These are phyloP conservation scores for Wasmannia auropunctata DNA, from an alignment of 1,140 invertebrate genomes.

Conservation along the genomic window DNA sequence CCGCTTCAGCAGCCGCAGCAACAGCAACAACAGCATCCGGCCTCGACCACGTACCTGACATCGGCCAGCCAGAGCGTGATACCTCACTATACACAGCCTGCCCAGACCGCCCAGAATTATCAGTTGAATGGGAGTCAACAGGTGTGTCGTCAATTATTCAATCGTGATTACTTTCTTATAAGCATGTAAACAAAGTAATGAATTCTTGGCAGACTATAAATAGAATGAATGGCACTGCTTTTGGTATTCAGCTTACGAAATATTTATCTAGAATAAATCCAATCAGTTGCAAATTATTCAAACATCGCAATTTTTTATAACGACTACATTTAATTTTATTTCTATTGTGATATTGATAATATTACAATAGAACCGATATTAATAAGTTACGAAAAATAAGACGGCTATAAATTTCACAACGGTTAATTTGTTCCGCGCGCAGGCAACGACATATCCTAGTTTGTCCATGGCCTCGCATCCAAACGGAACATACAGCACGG, in stretches of 20 bases:
- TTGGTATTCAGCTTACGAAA: neutral
- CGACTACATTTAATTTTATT: neutral
- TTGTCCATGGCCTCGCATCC: slow-evolving; percentile 82
- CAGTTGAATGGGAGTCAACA: slow-evolving; percentile 83
- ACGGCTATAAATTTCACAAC: neutral
- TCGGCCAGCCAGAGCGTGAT: slow-evolving; percentile 80
- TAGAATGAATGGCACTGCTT: neutral
- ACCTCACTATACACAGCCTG: slow-evolving; percentile 81
- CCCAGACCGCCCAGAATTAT: slow-evolving; percentile 78
- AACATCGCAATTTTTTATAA: neutral
- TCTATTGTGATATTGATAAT: neutral
- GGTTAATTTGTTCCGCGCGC: slow-evolving; percentile 41
- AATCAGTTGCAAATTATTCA: neutral
- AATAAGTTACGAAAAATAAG: neutral
- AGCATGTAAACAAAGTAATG: neutral
- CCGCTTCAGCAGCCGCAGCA: slow-evolving; percentile 77
- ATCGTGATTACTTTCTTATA: slow-evolving; percentile 8
- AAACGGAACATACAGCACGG: slow-evolving; percentile 81
- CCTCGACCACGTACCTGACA: slow-evolving; percentile 81
- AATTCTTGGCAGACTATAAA: neutral
- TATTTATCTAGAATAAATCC: neutral
- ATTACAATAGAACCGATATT: too few relatives aligned
- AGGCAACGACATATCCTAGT: slow-evolving; percentile 82
- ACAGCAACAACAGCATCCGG: slow-evolving; percentile 78
- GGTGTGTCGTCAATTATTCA: slow-evolving; percentile 67